These are phyloP conservation scores for Glandiceps talaboti DNA, from an alignment of 53 echinoderm and acorn worm species.

Conservation along the genomic window DNA sequence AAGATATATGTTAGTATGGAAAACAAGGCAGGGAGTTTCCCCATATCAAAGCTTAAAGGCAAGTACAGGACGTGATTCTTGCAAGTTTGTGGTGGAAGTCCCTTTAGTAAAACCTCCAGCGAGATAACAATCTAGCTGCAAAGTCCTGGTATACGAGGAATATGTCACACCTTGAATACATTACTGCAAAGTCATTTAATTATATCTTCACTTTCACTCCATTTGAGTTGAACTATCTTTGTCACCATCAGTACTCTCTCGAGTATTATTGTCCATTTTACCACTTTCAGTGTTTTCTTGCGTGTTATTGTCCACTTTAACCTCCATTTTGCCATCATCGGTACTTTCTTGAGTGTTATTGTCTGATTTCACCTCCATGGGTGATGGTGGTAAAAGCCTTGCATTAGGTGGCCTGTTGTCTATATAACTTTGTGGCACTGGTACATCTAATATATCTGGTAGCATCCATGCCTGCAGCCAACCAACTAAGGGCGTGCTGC, in stretches of 20 bases:
- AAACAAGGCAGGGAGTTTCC: too few relatives aligned
- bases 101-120: too few relatives aligned
- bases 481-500: slow-evolving; percentile 77
- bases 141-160: too few relatives aligned
- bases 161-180: too few relatives aligned
- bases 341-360: neutral
- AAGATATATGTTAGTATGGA: too few relatives aligned
- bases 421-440: slow-evolving; percentile 55
- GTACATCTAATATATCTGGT: slow-evolving; percentile 64
- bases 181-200: too few relatives aligned
- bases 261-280: neutral
- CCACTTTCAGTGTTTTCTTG: neutral
- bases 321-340: neutral
- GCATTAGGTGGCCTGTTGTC: slow-evolving; percentile 60
- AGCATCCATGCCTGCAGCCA: slow-evolving; percentile 99
- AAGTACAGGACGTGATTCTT: too few relatives aligned
- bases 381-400: slow-evolving; percentile 52
- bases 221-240: slow-evolving; percentile 5
- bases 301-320: neutral
- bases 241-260: neutral
- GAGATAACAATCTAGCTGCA: too few relatives aligned
- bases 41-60: too few relatives aligned
- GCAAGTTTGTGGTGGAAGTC: too few relatives aligned
- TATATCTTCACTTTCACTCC: too few relatives aligned
- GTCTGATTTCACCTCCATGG: slow-evolving; percentile 7